These are phyloP conservation scores for Agrilus cyanescens DNA, from an alignment of 2,888 invertebrate genomes.

Conservation along the genomic window DNA sequence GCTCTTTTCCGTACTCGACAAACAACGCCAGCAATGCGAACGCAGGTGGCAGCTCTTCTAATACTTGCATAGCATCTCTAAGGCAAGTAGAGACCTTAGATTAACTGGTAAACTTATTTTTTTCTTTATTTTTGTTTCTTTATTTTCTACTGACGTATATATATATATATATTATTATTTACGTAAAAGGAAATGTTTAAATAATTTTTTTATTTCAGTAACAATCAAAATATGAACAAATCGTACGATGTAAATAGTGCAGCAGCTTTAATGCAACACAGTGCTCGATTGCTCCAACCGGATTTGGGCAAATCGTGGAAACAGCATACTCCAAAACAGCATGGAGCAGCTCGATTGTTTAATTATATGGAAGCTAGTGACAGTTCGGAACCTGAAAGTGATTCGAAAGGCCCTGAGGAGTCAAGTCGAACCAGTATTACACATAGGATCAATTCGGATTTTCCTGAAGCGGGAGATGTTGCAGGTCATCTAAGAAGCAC, in stretches of 20 bases:
- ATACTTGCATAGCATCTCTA: background rate
- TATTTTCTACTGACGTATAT: conserved; percentile 5
- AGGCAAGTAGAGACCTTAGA: background rate
- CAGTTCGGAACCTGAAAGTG: conserved; percentile 50
- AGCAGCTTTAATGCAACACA: conserved; percentile 30
- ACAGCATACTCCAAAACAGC: conserved; percentile 33
- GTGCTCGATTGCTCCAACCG: conserved; percentile 29
- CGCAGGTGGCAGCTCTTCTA: background rate
- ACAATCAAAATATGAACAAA: conserved; percentile 19
- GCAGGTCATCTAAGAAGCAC: conserved; percentile 24
- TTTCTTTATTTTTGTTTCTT: background rate
- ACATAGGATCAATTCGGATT: conserved; percentile 41
- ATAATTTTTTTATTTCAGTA: conserved; percentile 10
- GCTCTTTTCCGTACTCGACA: conserved; percentile 9
- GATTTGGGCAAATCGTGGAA: conserved; percentile 26
- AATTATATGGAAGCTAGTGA: conserved; percentile 64
- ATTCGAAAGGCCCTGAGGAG: conserved; percentile 33
- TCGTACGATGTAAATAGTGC: conserved; percentile 27
- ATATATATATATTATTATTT: conserved; percentile 4
- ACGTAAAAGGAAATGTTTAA: background rate
- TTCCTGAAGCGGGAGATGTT: conserved; percentile 52
- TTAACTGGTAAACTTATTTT: background rate
- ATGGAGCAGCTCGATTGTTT: conserved; percentile 57
- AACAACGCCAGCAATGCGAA: conserved; percentile 8
- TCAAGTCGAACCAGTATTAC: conserved; percentile 29